phyloP scores from a whole-genome alignment of 1,140 invertebrate genomes.

The Lanistes nyassanus region DNA sequence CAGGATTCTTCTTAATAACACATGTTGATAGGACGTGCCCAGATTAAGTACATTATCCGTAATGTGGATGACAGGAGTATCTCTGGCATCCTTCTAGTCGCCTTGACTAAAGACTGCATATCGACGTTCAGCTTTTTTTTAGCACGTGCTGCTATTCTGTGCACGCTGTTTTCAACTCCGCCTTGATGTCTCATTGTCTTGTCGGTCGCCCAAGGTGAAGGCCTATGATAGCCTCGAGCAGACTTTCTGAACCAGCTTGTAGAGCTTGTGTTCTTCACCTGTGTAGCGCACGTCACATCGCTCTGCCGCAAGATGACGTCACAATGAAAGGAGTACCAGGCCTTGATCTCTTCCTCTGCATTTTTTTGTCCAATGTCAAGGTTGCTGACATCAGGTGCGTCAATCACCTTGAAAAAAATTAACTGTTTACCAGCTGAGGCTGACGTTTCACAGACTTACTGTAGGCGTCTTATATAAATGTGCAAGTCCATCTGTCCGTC shows the following conservation, averaged over 20 bases:
- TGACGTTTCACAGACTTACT: no score
- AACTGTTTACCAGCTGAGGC: no score
- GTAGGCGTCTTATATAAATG: no score
- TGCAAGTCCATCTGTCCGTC: no score
- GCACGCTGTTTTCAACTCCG: background rate
- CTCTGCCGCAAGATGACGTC: background rate
- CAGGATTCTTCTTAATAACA: no score
- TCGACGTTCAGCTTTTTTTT: background rate
- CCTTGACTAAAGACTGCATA: constrained; percentile 2
- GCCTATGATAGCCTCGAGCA: background rate
- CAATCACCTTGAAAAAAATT: background rate
- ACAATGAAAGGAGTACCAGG: background rate
- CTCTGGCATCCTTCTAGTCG: no score
- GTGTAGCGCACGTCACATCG: background rate
- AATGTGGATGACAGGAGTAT: no score
- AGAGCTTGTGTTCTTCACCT: background rate
- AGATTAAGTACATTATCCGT: no score
- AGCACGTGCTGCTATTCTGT: background rate
- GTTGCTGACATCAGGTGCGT: background rate
- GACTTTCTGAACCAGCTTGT: background rate
- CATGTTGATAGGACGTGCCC: no score
- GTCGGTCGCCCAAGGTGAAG: background rate
- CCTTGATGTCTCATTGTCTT: background rate
- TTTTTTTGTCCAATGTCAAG: background rate
- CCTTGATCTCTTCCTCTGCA: background rate